Conservation (phyloP, 30 jellyfish, hydroid and myxozoan species). For the Catostylus mosaicus region DNA sequence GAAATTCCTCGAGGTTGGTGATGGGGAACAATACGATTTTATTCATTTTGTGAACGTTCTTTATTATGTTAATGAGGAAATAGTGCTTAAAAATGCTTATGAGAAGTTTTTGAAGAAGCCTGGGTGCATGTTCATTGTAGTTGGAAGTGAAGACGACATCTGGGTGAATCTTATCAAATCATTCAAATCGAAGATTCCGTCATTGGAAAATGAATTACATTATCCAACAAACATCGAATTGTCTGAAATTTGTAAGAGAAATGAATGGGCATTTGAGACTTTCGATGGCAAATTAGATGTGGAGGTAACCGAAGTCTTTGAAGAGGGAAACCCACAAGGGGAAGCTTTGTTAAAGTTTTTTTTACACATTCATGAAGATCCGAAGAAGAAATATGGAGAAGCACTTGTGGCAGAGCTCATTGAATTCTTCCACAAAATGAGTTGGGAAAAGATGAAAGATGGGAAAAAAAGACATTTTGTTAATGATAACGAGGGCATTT, state of each 20-base stretch:
- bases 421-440: background rate
- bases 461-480: background rate
- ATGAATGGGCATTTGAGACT: background rate
- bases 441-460: background rate
- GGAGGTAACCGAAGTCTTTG: conserved; percentile 4
- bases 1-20: background rate
- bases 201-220: background rate
- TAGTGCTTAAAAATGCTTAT: background rate
- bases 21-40: background rate
- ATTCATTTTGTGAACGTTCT: conserved; percentile 7
- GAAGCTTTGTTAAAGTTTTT: conserved; percentile 16
- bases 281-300: background rate
- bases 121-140: conserved; percentile 11
- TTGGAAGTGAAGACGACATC: conserved; percentile 4
- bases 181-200: conserved; percentile 6
- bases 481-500: conserved; percentile 1
- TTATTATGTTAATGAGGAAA: conserved; percentile 16
- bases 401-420: background rate
- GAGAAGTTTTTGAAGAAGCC: background rate
- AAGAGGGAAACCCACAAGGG: conserved; percentile 2
- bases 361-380: conserved; percentile 11
- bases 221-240: conserved; percentile 3
- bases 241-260: background rate
- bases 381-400: background rate
- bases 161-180: background rate